Base-by-base conservation (phyloP, 2,113 vertebrate species). In the Passer domesticus region DNA sequence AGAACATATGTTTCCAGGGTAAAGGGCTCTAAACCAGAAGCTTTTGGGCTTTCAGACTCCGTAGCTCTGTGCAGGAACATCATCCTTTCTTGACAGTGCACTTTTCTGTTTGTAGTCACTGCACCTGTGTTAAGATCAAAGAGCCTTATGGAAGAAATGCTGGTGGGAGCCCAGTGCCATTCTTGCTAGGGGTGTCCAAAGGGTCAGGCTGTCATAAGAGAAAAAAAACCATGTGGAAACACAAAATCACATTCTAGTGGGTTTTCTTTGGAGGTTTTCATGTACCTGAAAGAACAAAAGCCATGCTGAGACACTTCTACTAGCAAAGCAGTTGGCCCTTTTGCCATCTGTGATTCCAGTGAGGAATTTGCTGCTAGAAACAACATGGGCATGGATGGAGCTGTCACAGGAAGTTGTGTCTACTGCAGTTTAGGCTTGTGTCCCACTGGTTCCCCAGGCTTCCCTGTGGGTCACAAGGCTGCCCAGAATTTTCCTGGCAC, bases 381-480 rank as follows among this genome's bases (percentile, higher is more conserved):
- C 19, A 33, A 5, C 22, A 15, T 2, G 12, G 69, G 37, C 28
- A 35, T 13, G n/a, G 58, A 20, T 35, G 27, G 33, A 80, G 27
- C 30, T 83, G 21, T 30, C 66, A 19, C 8, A 44, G 33, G 13
- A 30, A 55, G 11, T 5, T 60, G 5, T 67, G 59, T 24, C 33
- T 77, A 1, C 49, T 3, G 1, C 9, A 73, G 37, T 27, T 67
- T 30, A 41, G 20, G 12, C 27, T 58, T 52, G 22, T 47, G 12
- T 30, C 73, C 41, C 68, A 31, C 21, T 35, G 43, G 59, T 37
- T 87, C 12, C 43, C 12, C 39, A 43, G 67, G 25, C 9, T 85
- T 67, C 37, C 21, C 12, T 16, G 1, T 16, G 20, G 31, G 17
- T 41, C 0, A 0, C 59, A 28, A 16, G 9, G n/a, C 37, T 90